Percentiles rank a stretch among this genome's conserved stretches.
Conservation (phyloP, 2,888 invertebrate genomes). For the Drosophila subquinaria region DNA sequence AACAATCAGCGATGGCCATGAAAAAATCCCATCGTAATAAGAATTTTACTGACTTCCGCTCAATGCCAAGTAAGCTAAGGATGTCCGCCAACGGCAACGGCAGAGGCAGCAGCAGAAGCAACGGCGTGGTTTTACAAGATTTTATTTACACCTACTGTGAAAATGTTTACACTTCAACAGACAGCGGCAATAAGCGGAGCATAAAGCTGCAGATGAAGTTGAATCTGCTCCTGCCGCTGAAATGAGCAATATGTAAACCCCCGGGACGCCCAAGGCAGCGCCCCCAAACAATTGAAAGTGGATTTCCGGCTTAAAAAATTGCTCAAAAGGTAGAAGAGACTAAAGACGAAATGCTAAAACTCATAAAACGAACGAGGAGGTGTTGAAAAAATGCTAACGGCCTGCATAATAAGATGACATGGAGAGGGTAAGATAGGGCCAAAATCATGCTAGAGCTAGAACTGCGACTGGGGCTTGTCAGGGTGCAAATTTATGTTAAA, state of each 20-base stretch:
- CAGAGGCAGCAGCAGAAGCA: slow-evolving; percentile 3
- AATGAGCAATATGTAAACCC: slow-evolving; percentile 78
- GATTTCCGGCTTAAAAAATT: slow-evolving; percentile 79
- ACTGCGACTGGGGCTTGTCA: slow-evolving; percentile 44
- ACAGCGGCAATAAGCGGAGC: slow-evolving; percentile 57
- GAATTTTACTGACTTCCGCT: slow-evolving; percentile 69
- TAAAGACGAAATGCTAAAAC: slow-evolving; percentile 58
- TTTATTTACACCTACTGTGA: slow-evolving; percentile 80
- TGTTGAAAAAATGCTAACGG: slow-evolving; percentile 53
- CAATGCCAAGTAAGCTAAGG: slow-evolving; percentile 25
- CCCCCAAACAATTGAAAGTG: slow-evolving; percentile 82
- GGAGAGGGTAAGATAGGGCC: slow-evolving; percentile 5
- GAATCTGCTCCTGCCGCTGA: slow-evolving; percentile 31
- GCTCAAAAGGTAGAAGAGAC: slow-evolving; percentile 54
- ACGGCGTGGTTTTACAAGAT: slow-evolving; percentile 66
- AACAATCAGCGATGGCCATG: slow-evolving; percentile 45
- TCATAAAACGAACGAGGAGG: slow-evolving; percentile 61
- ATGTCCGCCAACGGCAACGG: slow-evolving; percentile 39
- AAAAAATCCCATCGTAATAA: slow-evolving; percentile 41
- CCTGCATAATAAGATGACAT: slow-evolving; percentile 51
- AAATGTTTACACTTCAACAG: slow-evolving; percentile 81
- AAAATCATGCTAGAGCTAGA: background rate
- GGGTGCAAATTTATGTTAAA: slow-evolving; percentile 82
- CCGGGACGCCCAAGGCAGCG: slow-evolving; percentile 67
- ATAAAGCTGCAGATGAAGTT: slow-evolving; percentile 24